Evolutionary conservation across 2,113 vertebrate genomes (phyloP).

Genomic region (Siphamia tubifer): DNA sequence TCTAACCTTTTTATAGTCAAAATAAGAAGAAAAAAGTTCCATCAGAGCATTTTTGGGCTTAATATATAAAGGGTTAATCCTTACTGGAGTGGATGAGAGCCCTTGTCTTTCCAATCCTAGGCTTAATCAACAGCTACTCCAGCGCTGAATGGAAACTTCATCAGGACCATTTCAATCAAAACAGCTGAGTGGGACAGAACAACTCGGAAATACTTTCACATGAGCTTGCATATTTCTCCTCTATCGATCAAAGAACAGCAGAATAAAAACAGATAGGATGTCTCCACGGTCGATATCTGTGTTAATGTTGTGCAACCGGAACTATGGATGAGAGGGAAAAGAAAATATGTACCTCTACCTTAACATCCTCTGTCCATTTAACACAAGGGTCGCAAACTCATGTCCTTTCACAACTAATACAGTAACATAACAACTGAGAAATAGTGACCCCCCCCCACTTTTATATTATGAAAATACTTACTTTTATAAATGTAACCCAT

Average conservation of each 20-base stretch:
- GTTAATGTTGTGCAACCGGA: slow-evolving; percentile 29
- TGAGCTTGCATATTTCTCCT: slow-evolving; percentile 44
- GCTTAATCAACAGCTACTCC: not conserved
- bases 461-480: too few relatives aligned
- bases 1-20: too few relatives aligned
- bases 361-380: not conserved
- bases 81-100: not conserved
- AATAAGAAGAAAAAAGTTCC: too few relatives aligned
- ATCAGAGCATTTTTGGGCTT: too few relatives aligned
- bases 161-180: slow-evolving; percentile 19
- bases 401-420: too few relatives aligned
- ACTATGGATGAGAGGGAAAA: slow-evolving; percentile 12
- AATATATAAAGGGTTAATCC: too few relatives aligned
- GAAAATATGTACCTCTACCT: not conserved
- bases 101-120: not conserved
- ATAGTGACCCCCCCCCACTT: too few relatives aligned
- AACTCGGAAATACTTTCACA: slow-evolving; percentile 38
- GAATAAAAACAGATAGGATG: slow-evolving; percentile 45
- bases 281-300: slow-evolving; percentile 35
- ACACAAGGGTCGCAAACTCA: too few relatives aligned
- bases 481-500: too few relatives aligned
- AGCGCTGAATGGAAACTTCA: slow-evolving; percentile 16
- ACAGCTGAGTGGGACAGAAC: slow-evolving; percentile 17
- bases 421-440: too few relatives aligned
- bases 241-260: slow-evolving; percentile 28